These are phyloP conservation scores for Erythrocercus mccallii DNA, from an alignment of 2,113 vertebrate species.

Conservation along the genomic window DNA sequence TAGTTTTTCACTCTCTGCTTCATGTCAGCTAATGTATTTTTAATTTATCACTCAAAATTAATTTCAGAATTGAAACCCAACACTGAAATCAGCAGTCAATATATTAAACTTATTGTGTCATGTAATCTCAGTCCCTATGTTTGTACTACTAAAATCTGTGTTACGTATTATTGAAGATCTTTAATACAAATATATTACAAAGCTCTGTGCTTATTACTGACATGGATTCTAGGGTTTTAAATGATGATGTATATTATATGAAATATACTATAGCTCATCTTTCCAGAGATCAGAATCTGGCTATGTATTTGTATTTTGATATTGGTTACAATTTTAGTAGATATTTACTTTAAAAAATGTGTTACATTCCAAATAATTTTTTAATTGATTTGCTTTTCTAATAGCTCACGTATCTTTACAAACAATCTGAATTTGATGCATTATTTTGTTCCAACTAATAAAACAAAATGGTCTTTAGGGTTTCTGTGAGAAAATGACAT, in stretches of 20 bases:
- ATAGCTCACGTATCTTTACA: background rate
- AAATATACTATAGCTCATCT: background rate
- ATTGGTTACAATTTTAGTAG: background rate
- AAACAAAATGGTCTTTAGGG: background rate
- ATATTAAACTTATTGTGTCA: background rate
- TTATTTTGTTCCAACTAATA: background rate
- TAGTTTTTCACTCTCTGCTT: background rate
- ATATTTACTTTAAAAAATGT: background rate
- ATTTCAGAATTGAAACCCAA: background rate
- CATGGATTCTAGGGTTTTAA: background rate
- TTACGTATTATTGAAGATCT: background rate
- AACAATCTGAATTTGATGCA: background rate
- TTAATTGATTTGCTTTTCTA: background rate
- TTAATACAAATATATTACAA: background rate
- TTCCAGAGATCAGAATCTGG: background rate
- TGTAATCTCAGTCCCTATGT: background rate
- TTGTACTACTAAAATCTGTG: background rate
- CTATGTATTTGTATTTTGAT: background rate
- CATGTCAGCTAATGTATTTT: background rate
- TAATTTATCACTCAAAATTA: background rate
- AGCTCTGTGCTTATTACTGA: background rate
- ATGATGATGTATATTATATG: background rate
- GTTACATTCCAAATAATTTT: background rate
- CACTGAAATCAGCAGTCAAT: background rate
- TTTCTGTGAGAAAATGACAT: background rate